Base-by-base conservation (phyloP, 2,113 vertebrate genomes). In the Xenotilapia caudafasciata region DNA sequence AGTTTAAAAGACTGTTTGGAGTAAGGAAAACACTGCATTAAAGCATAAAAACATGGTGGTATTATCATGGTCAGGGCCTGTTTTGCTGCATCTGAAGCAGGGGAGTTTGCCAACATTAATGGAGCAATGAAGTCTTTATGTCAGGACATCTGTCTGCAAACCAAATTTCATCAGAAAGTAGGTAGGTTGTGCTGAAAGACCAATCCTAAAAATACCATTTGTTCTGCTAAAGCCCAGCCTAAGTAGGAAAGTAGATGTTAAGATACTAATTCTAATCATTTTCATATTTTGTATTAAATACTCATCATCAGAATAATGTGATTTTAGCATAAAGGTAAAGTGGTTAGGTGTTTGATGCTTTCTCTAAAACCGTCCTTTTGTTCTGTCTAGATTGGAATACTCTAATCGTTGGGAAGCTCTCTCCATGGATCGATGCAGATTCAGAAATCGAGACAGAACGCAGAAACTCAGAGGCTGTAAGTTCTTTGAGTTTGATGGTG, bases 401-500 rank as follows among this genome's bases (percentile, higher is more conserved):
- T 1, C 96, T 99, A 55, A 97, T 98, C 85, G 98, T 99, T 79
- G 98, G 98, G 21, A 98, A 98, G 93, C 96, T 98, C 23, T 99
- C 98, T 4, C 96, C 96, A 17, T 99, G 98, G 98, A 98, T 98
- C 80, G 93, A 97, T 6, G 95, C 97, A 4, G 98, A 99, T 92
- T 97, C 98, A 3, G 97, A 97, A 85, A 93, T 97, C 77, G 96
- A 97, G 85, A 96, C 93, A 7, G 96, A 97, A 49, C 96, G 98
- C 80, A 96, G 96, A 89, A 98, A 98, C 93, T 98, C 98, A 0
- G 98, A 99, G 87, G 96, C 95, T n/a, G 98, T 98, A 94, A 97
- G 97, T 92, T 56, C 2, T 4, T 53, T 9, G 5, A 65, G 28
- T 19, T 28, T 47, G 12, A 42, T 17, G 21, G 3, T 62, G 28